Conservation (phyloP, 2,113 vertebrate species). For the Bos indicus region DNA sequence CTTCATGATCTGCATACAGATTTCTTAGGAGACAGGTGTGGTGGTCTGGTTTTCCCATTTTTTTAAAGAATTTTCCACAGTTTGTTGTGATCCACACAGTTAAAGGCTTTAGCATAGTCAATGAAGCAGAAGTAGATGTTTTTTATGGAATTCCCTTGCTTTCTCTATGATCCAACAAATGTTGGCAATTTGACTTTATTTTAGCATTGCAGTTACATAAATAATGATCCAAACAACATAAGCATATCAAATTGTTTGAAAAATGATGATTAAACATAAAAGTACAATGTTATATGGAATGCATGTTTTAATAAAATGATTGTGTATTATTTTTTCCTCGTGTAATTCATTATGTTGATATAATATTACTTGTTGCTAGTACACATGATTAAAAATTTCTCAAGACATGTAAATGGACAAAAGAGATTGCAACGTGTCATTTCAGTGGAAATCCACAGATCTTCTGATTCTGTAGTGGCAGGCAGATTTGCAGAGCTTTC, state of each 20-base stretch:
- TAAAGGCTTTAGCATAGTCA: background rate
- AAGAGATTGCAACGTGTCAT: background rate
- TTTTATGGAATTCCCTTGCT: background rate
- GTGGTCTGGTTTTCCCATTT: background rate
- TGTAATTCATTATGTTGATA: background rate
- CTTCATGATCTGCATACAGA: background rate
- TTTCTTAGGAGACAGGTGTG: background rate
- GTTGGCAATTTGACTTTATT: background rate
- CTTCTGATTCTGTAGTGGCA: background rate
- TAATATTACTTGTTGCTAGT: background rate
- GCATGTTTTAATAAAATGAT: background rate
- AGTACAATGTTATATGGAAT: background rate
- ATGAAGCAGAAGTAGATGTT: background rate
- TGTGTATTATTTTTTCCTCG: background rate
- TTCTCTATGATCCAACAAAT: background rate
- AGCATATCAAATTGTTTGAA: background rate
- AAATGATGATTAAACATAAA: background rate
- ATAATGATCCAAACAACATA: background rate
- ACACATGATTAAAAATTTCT: background rate
- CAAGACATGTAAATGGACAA: background rate
- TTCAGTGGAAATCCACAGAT: background rate
- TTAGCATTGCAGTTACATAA: background rate
- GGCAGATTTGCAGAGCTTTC: background rate
- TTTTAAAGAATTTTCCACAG: background rate
- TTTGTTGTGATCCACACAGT: background rate